These are phyloP conservation scores for Echinarachnius parma DNA, from an alignment of 53 echinoderm and acorn worm genomes.

Conservation along the genomic window DNA sequence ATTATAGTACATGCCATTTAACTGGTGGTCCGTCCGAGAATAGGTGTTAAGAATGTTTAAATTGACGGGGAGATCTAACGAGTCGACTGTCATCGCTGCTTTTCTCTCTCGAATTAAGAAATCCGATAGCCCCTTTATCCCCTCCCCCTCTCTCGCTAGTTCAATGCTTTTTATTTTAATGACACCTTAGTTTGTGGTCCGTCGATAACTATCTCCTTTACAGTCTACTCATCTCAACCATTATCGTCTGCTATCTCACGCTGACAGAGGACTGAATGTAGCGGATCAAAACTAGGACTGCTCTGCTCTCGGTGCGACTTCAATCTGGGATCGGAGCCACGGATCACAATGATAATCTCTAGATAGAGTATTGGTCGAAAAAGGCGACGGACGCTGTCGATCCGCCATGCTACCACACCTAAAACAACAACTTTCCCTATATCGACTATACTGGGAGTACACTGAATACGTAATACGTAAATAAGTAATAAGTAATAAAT, in stretches of 20 bases:
- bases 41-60: conserved; percentile 33
- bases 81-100: conserved; percentile 12
- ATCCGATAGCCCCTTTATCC: conserved; percentile 15
- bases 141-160: not conserved
- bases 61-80: conserved; percentile 23
- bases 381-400: no score
- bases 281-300: conserved; percentile 33
- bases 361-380: no score
- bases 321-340: no score
- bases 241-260: conserved; percentile 26
- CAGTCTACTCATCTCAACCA: no score
- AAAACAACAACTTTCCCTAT: no score
- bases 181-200: conserved; percentile 38
- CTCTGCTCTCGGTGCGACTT: no score
- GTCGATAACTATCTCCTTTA: no score
- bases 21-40: conserved; percentile 26
- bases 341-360: no score
- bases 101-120: conserved; percentile 4
- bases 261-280: conserved; percentile 27
- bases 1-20: conserved; percentile 7
- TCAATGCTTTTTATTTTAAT: conserved; percentile 2
- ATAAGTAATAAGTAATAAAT: no score
- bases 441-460: no score
- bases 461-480: no score
- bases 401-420: no score